These are phyloP conservation scores for Neomicropteryx cornuta DNA, from an alignment of 1,140 invertebrate species.

Conservation along the genomic window DNA sequence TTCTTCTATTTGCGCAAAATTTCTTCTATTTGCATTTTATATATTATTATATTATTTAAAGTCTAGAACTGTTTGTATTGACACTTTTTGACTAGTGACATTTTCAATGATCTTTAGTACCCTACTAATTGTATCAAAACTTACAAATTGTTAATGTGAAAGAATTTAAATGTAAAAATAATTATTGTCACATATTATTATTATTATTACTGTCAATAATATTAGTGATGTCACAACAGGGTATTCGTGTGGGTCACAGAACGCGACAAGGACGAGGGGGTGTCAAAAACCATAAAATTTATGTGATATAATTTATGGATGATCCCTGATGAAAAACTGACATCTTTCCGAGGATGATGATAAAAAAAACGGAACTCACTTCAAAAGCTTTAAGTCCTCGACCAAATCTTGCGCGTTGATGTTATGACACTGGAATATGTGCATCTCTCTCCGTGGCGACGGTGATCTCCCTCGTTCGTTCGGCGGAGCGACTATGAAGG, in stretches of 20 bases:
- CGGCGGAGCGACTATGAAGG: slow-evolving; percentile 72
- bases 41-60: no score
- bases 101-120: background rate
- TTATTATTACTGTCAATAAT: slow-evolving; percentile 10
- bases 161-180: no score
- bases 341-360: background rate
- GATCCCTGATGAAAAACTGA: background rate
- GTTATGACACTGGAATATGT: slow-evolving; percentile 88
- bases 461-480: slow-evolving; percentile 28
- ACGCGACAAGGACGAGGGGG: background rate
- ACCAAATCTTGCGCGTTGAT: slow-evolving; percentile 42
- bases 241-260: background rate
- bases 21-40: no score
- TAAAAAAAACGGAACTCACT: slow-evolving; percentile 18
- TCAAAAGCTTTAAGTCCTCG: slow-evolving; percentile 40
- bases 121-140: background rate
- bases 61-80: no score
- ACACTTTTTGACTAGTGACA: no score
- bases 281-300: background rate
- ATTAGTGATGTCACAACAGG: background rate
- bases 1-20: no score
- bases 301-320: no score
- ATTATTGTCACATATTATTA: slow-evolving; percentile 14
- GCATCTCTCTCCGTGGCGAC: slow-evolving; percentile 78
- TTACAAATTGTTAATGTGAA: no score